Conservation (phyloP, 2,797 vertebrate genomes). For the Lateolabrax maculatus region DNA sequence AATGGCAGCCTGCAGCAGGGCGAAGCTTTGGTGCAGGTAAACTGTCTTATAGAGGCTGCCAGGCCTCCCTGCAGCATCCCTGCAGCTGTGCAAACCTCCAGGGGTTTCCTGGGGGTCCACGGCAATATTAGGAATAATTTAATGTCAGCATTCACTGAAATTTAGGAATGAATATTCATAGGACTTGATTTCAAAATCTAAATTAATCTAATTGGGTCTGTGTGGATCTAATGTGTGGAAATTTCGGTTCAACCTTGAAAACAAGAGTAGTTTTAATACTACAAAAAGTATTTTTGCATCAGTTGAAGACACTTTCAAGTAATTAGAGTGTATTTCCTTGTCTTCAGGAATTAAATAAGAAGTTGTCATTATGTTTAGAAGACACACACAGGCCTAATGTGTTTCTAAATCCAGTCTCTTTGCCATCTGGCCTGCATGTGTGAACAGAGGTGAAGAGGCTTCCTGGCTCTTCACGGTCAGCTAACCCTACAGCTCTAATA, state of each 20-base stretch:
- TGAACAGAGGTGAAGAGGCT: constrained; percentile 65
- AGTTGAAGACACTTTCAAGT: not conserved
- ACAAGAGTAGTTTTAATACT: not conserved
- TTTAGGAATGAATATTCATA: constrained; percentile 64
- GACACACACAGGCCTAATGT: constrained; percentile 45
- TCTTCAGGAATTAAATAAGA: constrained; percentile 18
- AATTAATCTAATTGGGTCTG: not conserved
- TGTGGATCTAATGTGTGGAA: not conserved
- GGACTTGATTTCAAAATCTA: constrained; percentile 1
- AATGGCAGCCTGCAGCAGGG: not conserved
- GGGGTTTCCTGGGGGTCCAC: constrained; percentile 24
- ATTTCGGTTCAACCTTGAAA: not conserved
- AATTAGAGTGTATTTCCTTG: not conserved
- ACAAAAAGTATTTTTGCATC: not conserved
- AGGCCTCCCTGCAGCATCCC: constrained; percentile 28
- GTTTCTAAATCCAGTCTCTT: constrained; percentile 41
- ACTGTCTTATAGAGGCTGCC: constrained; percentile 4
- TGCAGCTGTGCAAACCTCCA: constrained; percentile 42
- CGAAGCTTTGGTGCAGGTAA: not conserved
- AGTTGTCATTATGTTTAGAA: constrained; percentile 38
- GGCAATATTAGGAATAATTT: constrained; percentile 53
- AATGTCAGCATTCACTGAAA: constrained; percentile 23
- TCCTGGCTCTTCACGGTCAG: constrained; percentile 69
- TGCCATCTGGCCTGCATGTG: constrained; percentile 78
- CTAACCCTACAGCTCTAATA: constrained; percentile 72